Conservation (phyloP, 2,888 invertebrate species). For the Sussaba pulchella region DNA sequence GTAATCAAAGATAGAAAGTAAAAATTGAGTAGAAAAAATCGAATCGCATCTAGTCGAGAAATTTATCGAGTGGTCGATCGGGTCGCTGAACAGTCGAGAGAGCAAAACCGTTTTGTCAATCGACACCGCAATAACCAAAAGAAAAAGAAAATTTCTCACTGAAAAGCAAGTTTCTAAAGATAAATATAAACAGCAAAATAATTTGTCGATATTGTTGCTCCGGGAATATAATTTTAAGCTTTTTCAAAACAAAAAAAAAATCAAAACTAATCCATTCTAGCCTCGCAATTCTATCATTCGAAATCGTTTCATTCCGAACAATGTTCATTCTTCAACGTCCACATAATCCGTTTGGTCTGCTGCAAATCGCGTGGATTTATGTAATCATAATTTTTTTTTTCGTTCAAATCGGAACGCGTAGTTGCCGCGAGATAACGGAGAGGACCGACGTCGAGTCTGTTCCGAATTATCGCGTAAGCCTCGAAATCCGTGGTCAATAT, state of each 20-base stretch:
- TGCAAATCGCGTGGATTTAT: not conserved
- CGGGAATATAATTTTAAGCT: too few relatives aligned
- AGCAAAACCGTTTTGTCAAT: not conserved
- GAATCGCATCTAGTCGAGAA: not conserved
- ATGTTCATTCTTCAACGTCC: too few relatives aligned
- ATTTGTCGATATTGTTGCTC: too few relatives aligned
- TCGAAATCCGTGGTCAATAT: not conserved
- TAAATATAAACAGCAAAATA: too few relatives aligned
- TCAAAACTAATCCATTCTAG: too few relatives aligned
- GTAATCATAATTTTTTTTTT: not conserved
- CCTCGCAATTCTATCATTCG: too few relatives aligned
- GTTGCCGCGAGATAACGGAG: not conserved
- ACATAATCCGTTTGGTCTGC: not conserved
- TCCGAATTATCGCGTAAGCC: not conserved
- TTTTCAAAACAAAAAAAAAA: too few relatives aligned
- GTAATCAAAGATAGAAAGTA: too few relatives aligned
- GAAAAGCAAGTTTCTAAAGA: too few relatives aligned
- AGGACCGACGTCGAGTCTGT: not conserved
- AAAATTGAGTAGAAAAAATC: not conserved
- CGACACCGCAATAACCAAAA: too few relatives aligned
- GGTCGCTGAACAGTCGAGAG: not conserved
- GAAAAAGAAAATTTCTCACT: too few relatives aligned
- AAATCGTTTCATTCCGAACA: too few relatives aligned
- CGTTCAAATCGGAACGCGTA: not conserved
- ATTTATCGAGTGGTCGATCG: not conserved